Base-by-base conservation (phyloP, 1,140 invertebrate species). In the Cydia strobilella region DNA sequence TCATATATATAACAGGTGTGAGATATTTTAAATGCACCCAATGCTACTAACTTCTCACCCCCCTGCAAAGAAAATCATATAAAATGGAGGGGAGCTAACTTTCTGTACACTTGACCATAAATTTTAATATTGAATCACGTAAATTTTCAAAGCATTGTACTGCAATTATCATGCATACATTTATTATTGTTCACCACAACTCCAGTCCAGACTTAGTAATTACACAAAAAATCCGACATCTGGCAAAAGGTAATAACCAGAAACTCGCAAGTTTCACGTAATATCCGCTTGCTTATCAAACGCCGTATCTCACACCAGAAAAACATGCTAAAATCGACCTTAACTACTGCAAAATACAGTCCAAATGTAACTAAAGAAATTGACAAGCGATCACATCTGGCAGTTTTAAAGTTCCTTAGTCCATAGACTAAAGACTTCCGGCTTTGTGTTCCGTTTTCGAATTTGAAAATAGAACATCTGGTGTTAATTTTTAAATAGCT, bases 361-460 rank as follows among this genome's bases (percentile, higher is more conserved):
- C 7, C 54, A 23, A 59, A 59, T 23, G 20, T 59, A 23, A 23
- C 6, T 7, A 23, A 23, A 59, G 6, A 59, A 59, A 12, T 23
- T 59, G 9, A 45, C 18, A 59, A 59, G 51, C 23, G 2, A 69
- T 13, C 27, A 42, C 65, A 69, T 69, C 65, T 69, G 65, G 65
- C 65, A 31, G 63, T 63, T 66, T 63, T 27, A 66, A 66, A 27
- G 42, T 69, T 31, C 65, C 42, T 25, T 69, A 35, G 65, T 15
- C 65, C 65, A 69, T 69, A 69, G 65, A 69, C 63, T 66, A 66
- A 39, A 69, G 65, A 69, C 65, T 69, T 69, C 65, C 65, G 65
- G 65, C 65, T 39, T 69, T 69, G 15, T 69, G 63, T 35, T 69
- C 65, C 65, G 65, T 69, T 59, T 59, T 66, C 63, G 27, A 66